Percentiles rank a stretch among this genome's conserved stretches.
Evolutionary conservation across 1,140 invertebrate genomes (phyloP).

Genomic region (Acromyrmex charruanus): DNA sequence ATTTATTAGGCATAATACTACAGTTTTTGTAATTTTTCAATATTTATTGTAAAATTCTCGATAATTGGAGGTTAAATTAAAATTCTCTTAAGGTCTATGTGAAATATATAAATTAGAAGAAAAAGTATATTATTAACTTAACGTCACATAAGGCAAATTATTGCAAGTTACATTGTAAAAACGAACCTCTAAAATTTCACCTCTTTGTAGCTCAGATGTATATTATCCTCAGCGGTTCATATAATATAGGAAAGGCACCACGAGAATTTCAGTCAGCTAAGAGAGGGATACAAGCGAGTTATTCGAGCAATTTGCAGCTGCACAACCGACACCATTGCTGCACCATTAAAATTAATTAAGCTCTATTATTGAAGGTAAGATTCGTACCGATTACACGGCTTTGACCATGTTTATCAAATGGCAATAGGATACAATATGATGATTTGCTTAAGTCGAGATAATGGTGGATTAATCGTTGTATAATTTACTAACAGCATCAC

Average conservation of each 20-base stretch:
- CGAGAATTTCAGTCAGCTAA: constrained; percentile 54
- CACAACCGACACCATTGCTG: constrained; percentile 50
- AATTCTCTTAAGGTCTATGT: neutral
- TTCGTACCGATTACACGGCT: constrained; percentile 40
- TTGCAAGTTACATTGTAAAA: neutral
- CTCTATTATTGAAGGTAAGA: constrained; percentile 51
- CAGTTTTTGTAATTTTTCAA: neutral
- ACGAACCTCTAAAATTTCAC: constrained; percentile 1
- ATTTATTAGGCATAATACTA: neutral
- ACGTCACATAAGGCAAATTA: neutral
- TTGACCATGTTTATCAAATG: constrained; percentile 37
- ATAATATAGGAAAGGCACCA: constrained; percentile 54
- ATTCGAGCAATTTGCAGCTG: constrained; percentile 57
- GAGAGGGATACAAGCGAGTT: constrained; percentile 35
- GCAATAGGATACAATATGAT: neutral
- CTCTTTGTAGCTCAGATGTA: neutral
- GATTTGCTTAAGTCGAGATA: neutral
- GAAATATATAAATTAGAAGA: neutral
- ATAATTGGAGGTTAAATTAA: neutral
- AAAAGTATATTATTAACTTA: constrained; percentile 18
- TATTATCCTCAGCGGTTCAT: constrained; percentile 6
- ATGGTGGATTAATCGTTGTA: neutral
- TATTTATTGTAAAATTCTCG: neutral
- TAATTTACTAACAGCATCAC: neutral
- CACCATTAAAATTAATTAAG: constrained; percentile 60